Evolutionary conservation across 2,797 vertebrate genomes (phyloP).

Genomic region (Pantherophis alleghaniensis): DNA sequence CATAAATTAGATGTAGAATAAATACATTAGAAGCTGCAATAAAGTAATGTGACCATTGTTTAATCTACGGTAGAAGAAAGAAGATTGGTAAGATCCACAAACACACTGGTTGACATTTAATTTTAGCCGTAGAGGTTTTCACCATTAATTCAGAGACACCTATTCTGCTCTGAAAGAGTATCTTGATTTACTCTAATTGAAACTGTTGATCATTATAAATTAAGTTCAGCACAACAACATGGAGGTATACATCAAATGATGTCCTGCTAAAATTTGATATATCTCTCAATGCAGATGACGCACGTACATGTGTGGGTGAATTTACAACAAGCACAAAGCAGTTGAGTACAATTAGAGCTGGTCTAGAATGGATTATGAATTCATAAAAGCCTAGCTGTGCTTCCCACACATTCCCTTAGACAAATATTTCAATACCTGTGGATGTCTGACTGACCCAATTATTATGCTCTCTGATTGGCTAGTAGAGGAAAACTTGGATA

Average conservation of each 20-base stretch:
- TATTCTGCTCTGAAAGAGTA: not conserved
- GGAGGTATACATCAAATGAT: not conserved
- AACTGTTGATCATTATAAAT: not conserved
- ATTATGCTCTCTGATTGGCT: not conserved
- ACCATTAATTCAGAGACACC: not conserved
- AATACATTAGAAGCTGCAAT: not conserved
- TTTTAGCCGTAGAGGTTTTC: not conserved
- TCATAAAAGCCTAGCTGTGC: not conserved
- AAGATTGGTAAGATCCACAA: not conserved
- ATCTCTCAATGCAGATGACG: not conserved
- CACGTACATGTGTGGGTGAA: not conserved
- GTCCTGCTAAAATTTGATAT: not conserved
- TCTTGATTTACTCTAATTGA: not conserved
- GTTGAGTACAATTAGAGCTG: not conserved
- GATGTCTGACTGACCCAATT: not conserved
- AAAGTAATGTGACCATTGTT: slow-evolving; percentile 9
- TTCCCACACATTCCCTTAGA: not conserved
- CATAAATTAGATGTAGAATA: not conserved
- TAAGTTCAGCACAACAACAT: not conserved
- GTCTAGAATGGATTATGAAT: not conserved
- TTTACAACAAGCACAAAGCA: not conserved
- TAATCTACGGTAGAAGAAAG: not conserved
- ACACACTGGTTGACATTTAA: not conserved
- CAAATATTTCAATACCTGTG: not conserved
- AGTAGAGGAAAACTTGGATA: not conserved